These are phyloP conservation scores for Melanotaenia pygmaea DNA, from an alignment of 2,797 vertebrate genomes.

Conservation along the genomic window DNA sequence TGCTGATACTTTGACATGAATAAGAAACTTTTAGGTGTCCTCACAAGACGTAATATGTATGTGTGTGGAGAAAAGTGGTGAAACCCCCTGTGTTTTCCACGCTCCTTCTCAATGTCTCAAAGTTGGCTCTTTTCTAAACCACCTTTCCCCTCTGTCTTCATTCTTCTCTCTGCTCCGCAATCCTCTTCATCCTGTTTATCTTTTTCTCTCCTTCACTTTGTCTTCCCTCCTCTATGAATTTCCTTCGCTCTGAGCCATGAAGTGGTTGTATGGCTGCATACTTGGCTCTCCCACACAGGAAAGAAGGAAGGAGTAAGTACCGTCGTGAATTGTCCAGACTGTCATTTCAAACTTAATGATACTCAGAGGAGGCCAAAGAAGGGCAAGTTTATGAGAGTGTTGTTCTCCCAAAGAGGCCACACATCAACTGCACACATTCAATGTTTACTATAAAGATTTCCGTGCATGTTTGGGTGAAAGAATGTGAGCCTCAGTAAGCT, in stretches of 20 bases:
- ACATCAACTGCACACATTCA: slow-evolving; percentile 9
- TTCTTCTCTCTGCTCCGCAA: slow-evolving; percentile 11
- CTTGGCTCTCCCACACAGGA: slow-evolving; percentile 30
- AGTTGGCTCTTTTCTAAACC: slow-evolving; percentile 19
- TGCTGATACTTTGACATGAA: too few relatives aligned
- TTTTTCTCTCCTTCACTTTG: slow-evolving; percentile 15
- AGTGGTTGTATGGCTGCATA: slow-evolving; percentile 12
- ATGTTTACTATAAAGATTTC: slow-evolving; percentile 5
- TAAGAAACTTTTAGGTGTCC: background rate
- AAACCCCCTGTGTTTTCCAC: slow-evolving; percentile 25
- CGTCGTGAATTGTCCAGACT: slow-evolving; percentile 3
- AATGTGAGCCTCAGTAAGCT: slow-evolving; percentile 9
- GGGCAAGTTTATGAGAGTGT: background rate
- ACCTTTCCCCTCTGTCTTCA: background rate
- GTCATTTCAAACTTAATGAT: slow-evolving; percentile 36
- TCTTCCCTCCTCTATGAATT: slow-evolving; percentile 10
- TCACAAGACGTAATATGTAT: background rate
- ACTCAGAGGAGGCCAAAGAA: slow-evolving; percentile 20
- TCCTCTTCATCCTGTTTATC: slow-evolving; percentile 39
- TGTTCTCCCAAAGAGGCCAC: slow-evolving; percentile 4
- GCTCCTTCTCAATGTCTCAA: slow-evolving; percentile 15
- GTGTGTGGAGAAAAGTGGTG: slow-evolving; percentile 1
- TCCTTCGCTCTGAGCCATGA: background rate
- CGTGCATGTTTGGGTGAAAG: slow-evolving; percentile 15
- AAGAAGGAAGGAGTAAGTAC: slow-evolving; percentile 11